Evolutionary conservation across 2,113 vertebrate genomes (phyloP).

Genomic region (Danionella cerebrum): DNA sequence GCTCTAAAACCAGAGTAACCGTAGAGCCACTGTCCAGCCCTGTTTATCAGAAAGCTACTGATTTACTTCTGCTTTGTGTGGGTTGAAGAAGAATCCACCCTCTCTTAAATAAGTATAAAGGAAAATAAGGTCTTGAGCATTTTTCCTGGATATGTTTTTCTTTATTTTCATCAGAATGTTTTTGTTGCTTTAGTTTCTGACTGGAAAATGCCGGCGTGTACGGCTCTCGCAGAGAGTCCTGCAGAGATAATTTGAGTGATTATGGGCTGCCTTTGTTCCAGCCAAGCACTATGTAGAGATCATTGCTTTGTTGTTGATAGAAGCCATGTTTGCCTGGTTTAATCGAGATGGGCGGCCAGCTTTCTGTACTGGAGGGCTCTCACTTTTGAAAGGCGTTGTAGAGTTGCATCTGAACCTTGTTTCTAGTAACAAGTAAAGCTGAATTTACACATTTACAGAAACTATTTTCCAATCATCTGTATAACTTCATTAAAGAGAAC

Average conservation of each 20-base stretch:
- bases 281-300: neutral
- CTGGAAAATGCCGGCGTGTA: slow-evolving; percentile 1
- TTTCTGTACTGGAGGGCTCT: neutral
- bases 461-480: too few relatives aligned
- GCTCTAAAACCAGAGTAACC: neutral
- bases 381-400: neutral
- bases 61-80: neutral
- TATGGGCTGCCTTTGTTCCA: neutral
- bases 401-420: too few relatives aligned
- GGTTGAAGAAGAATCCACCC: neutral
- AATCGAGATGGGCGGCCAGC: slow-evolving; percentile 13
- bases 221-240: neutral
- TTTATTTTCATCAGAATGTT: slow-evolving; percentile 3
- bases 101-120: neutral
- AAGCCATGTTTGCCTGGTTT: neutral
- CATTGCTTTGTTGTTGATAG: slow-evolving; percentile 7
- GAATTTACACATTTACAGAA: too few relatives aligned
- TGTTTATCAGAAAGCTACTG: neutral
- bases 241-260: slow-evolving; percentile 21
- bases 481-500: too few relatives aligned
- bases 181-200: slow-evolving; percentile 8
- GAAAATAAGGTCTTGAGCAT: neutral
- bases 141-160: slow-evolving; percentile 1
- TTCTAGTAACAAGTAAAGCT: too few relatives aligned
- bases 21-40: neutral